These are phyloP conservation scores for Tokudaia tokunoshimensis DNA, from an alignment of 2,797 vertebrate genomes.

Conservation along the genomic window DNA sequence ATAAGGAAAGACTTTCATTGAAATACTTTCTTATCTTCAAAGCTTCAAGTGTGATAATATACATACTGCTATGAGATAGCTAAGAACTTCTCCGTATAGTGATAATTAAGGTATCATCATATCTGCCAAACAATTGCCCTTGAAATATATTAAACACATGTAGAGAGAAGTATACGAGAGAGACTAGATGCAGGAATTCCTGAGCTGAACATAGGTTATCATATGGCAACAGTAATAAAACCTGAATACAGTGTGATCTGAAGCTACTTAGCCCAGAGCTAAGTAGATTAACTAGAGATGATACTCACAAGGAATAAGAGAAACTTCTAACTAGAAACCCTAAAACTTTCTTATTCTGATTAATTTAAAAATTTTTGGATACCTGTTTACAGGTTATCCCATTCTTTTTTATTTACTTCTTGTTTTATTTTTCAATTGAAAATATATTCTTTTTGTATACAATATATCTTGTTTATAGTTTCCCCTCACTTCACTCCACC, in stretches of 20 bases:
- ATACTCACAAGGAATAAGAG: neutral
- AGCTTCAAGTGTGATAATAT: neutral
- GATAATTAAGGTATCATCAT: neutral
- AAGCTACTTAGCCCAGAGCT: neutral
- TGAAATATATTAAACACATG: neutral
- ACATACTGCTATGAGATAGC: neutral
- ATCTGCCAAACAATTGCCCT: neutral
- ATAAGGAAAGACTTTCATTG: neutral
- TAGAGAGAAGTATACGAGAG: neutral
- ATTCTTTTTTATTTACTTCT: neutral
- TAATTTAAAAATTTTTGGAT: neutral
- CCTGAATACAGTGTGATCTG: accelerated
- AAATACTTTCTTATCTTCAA: neutral
- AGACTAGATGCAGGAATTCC: neutral
- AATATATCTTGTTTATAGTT: too few relatives aligned
- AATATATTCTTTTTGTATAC: neutral
- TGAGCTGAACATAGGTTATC: neutral
- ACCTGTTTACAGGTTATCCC: neutral
- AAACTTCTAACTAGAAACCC: neutral
- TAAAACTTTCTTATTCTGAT: neutral
- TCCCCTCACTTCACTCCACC: neutral
- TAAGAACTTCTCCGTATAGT: neutral
- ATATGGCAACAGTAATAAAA: neutral
- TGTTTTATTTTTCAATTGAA: neutral
- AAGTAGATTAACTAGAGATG: neutral